Conservation (phyloP, 2,888 invertebrate genomes). For the Thera britannica region DNA sequence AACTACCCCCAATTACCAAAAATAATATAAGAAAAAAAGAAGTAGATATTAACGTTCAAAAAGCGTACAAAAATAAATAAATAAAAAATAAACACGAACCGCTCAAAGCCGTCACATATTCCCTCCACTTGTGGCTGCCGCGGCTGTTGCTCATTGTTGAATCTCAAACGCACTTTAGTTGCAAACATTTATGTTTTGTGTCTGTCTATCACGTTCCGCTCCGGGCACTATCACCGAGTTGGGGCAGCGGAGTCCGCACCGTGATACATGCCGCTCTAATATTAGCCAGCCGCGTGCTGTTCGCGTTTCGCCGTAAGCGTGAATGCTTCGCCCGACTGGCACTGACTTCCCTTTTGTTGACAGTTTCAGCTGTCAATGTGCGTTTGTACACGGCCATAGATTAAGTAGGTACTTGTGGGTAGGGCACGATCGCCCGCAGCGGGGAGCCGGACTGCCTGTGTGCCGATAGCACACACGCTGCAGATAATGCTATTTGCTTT, state of each 20-base stretch:
- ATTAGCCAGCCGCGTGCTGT: slow-evolving; percentile 76
- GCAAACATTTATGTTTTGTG: slow-evolving; percentile 75
- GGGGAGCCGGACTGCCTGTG: slow-evolving; percentile 60
- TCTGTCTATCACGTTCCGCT: slow-evolving; percentile 40
- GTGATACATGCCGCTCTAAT: slow-evolving; percentile 65
- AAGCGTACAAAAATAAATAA: slow-evolving; percentile 37
- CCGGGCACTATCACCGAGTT: slow-evolving; percentile 58
- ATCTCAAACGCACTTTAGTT: slow-evolving; percentile 62
- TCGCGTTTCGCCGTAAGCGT: slow-evolving; percentile 71
- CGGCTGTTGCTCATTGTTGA: slow-evolving; percentile 71
- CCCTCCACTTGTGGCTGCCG: slow-evolving; percentile 77
- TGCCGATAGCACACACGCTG: slow-evolving; percentile 44
- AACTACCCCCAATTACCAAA: not conserved
- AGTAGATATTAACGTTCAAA: not conserved
- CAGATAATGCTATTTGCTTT: slow-evolving; percentile 67
- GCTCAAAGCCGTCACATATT: slow-evolving; percentile 80
- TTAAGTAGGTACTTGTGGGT: slow-evolving; percentile 33
- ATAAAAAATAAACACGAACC: slow-evolving; percentile 67
- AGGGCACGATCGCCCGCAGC: slow-evolving; percentile 48
- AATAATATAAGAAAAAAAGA: not conserved
- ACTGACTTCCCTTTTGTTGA: slow-evolving; percentile 68
- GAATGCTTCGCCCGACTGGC: slow-evolving; percentile 63
- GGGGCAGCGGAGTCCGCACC: slow-evolving; percentile 34
- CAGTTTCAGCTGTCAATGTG: slow-evolving; percentile 72
- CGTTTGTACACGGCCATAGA: slow-evolving; percentile 38